These are phyloP conservation scores for Synergus itoensis DNA, from an alignment of 2,888 invertebrate species.

Conservation along the genomic window DNA sequence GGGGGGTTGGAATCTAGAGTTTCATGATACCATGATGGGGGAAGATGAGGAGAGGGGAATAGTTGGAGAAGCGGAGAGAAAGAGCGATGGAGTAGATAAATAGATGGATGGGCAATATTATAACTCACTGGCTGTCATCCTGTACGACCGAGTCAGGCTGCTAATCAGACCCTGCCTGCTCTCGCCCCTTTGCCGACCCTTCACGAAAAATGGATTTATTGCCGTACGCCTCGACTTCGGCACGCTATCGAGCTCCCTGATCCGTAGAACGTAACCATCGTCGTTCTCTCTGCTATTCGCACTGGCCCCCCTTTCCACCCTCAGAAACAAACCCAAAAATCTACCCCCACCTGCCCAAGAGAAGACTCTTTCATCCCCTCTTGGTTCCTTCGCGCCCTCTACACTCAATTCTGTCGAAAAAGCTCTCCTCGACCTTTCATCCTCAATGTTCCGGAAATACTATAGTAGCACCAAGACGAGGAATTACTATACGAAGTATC, in stretches of 20 bases:
- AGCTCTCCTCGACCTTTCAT: conserved; percentile 18
- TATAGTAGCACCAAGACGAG: not conserved
- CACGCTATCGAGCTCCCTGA: conserved; percentile 78
- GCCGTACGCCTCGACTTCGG: conserved; percentile 78
- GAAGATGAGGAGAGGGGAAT: conserved; percentile 41
- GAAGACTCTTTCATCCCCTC: conserved; percentile 45
- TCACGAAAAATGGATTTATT: conserved; percentile 78
- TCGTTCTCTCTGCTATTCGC: conserved; percentile 66
- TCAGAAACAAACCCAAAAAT: conserved; percentile 56
- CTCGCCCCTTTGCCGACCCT: conserved; percentile 71
- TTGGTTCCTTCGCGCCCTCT: not conserved
- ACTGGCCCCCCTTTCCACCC: conserved; percentile 60
- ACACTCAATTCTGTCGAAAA: conserved; percentile 9
- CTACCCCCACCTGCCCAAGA: conserved; percentile 43
- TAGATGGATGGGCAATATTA: conserved; percentile 79
- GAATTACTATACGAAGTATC: not conserved
- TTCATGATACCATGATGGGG: conserved; percentile 7
- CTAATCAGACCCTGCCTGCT: conserved; percentile 78
- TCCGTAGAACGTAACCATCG: conserved; percentile 76
- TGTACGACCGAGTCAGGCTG: conserved; percentile 78
- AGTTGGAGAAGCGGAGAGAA: conserved; percentile 62
- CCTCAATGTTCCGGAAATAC: conserved; percentile 3
- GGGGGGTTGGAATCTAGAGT: not conserved
- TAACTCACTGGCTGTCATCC: conserved; percentile 78
- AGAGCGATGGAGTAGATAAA: conserved; percentile 73